Percentiles rank a stretch among this genome's conserved stretches.
Conservation (phyloP, 2,797 vertebrate genomes). For the Crenuchus spilurus region DNA sequence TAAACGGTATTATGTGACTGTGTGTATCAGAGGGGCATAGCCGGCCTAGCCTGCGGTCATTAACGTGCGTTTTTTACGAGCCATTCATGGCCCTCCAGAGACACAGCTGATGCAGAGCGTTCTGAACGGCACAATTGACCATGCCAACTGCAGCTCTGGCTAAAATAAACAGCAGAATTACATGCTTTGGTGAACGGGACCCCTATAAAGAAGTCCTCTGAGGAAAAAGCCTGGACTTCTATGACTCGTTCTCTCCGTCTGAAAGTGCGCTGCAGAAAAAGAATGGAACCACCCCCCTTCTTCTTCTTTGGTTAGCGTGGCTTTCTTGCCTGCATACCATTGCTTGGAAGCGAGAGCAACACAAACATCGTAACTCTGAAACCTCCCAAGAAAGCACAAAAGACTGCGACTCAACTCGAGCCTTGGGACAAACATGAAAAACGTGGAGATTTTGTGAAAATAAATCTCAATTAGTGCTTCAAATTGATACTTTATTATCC, state of each 20-base stretch:
- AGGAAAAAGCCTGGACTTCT: constrained; percentile 56
- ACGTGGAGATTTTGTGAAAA: constrained; percentile 19
- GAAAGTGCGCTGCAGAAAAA: not conserved
- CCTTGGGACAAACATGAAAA: constrained; percentile 25
- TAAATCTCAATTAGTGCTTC: constrained; percentile 46
- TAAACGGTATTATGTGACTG: constrained; percentile 53
- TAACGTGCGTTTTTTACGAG: constrained; percentile 73
- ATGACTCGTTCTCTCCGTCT: constrained; percentile 54
- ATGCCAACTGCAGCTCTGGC: constrained; percentile 63
- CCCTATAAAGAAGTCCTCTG: constrained; percentile 68
- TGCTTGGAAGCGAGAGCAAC: constrained; percentile 47
- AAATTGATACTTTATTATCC: constrained; percentile 51
- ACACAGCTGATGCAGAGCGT: constrained; percentile 63
- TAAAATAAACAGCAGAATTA: constrained; percentile 77
- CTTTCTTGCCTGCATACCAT: constrained; percentile 49
- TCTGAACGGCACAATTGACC: constrained; percentile 74
- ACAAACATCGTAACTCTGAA: constrained; percentile 38
- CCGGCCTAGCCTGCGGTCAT: constrained; percentile 62
- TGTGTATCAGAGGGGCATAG: constrained; percentile 48
- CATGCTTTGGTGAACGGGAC: constrained; percentile 69
- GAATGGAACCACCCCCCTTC: not conserved
- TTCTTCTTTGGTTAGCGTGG: constrained; percentile 31
- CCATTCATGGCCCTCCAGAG: constrained; percentile 65
- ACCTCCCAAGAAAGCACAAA: constrained; percentile 48
- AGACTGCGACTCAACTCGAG: constrained; percentile 11